A percentile compares a stretch with the other conserved stretches of the same genome.
Evolutionary conservation across 2,888 invertebrate species (phyloP).

Genomic region (Lagria hirta): DNA sequence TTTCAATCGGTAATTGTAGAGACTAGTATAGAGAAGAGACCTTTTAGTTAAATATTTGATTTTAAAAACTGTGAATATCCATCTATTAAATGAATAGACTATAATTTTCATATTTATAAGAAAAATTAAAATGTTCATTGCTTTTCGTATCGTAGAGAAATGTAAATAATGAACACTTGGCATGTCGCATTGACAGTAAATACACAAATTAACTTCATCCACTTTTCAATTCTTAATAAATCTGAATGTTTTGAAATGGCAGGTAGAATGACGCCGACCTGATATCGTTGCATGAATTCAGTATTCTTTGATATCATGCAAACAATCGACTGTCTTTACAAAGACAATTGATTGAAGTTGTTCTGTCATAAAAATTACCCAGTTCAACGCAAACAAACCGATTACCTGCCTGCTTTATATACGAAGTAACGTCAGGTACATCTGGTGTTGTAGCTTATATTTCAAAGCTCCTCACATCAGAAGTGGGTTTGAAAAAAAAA

Average conservation of each 20-base stretch:
- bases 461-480: no score
- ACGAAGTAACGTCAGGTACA: slow-evolving; percentile 15
- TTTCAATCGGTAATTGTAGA: slow-evolving; percentile 18
- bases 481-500: no score
- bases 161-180: slow-evolving; percentile 28
- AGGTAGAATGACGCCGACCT: slow-evolving; percentile 18
- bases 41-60: slow-evolving; percentile 21
- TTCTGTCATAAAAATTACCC: slow-evolving; percentile 32
- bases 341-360: slow-evolving; percentile 33
- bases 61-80: slow-evolving; percentile 16
- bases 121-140: slow-evolving; percentile 23
- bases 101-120: slow-evolving; percentile 22
- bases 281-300: slow-evolving; percentile 31
- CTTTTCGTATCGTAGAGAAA: slow-evolving; percentile 18
- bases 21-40: slow-evolving; percentile 8
- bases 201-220: slow-evolving; percentile 37
- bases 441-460: slow-evolving; percentile 5
- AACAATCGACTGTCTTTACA: slow-evolving; percentile 33
- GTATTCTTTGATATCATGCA: slow-evolving; percentile 34
- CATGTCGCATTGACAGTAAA: slow-evolving; percentile 35
- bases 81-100: slow-evolving; percentile 24
- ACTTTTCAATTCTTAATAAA: slow-evolving; percentile 37
- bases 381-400: slow-evolving; percentile 30
- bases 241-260: slow-evolving; percentile 37
- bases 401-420: slow-evolving; percentile 26